These are phyloP conservation scores for Psittacara wagleri DNA, from an alignment of 2,113 vertebrate genomes.

Conservation along the genomic window DNA sequence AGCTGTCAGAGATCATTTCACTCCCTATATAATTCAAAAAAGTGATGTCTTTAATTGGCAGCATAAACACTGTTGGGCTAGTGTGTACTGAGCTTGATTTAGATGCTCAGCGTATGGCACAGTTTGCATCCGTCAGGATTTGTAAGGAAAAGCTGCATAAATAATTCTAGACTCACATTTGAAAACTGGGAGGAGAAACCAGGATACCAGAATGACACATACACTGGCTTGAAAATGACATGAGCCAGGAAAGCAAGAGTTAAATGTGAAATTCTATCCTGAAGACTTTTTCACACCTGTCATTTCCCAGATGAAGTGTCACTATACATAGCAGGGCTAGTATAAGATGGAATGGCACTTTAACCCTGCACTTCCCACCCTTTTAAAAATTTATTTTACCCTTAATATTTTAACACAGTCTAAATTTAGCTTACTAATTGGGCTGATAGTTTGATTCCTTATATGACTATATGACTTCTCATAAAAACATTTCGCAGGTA, in stretches of 20 bases:
- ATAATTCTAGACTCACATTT: conserved; percentile 11
- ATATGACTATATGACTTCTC: conserved; percentile 3
- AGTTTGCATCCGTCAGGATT: conserved; percentile 57
- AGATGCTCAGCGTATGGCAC: conserved; percentile 14
- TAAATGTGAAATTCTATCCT: background rate
- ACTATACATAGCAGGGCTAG: background rate
- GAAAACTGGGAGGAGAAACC: background rate
- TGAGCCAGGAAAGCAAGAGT: background rate
- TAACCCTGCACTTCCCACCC: background rate
- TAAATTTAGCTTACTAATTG: conserved; percentile 1
- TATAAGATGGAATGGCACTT: background rate
- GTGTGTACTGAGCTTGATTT: conserved; percentile 45
- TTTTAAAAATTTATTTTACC: background rate
- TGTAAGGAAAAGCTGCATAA: conserved; percentile 42
- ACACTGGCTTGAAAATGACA: background rate
- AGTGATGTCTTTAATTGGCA: conserved; percentile 74
- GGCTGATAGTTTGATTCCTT: background rate
- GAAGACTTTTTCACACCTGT: background rate
- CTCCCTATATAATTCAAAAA: conserved; percentile 73
- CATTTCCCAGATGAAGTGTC: background rate
- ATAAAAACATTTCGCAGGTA: background rate
- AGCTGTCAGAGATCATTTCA: conserved; percentile 77
- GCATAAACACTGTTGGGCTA: conserved; percentile 67
- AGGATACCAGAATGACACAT: background rate
- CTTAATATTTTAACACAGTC: background rate